Evolutionary conservation across 2,888 invertebrate species (phyloP).

Genomic region (Seladonia tumulorum): DNA sequence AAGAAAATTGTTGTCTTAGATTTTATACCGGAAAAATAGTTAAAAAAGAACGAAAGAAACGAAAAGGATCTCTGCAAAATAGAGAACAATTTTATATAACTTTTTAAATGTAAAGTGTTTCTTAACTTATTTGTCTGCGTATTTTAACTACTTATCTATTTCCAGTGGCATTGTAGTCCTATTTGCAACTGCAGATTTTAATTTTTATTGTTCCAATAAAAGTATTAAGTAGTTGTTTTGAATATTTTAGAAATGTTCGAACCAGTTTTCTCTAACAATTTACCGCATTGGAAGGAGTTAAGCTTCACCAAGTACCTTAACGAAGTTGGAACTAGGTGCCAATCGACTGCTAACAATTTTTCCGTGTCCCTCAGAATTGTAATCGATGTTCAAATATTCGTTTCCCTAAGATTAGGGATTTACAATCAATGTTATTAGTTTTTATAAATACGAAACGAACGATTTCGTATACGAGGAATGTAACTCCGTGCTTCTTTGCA

Average conservation of each 20-base stretch:
- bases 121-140: neutral
- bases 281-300: neutral
- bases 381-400: constrained; percentile 5
- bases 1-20: neutral
- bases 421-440: constrained; percentile 11
- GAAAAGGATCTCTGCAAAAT: neutral
- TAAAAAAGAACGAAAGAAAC: neutral
- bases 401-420: neutral
- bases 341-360: constrained; percentile 57
- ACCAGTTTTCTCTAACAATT: neutral
- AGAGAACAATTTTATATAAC: neutral
- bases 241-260: neutral
- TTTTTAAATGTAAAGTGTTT: neutral
- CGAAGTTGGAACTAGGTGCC: constrained; percentile 40
- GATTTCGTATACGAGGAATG: constrained; percentile 8
- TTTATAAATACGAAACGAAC: neutral
- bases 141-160: neutral
- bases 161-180: neutral
- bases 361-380: constrained; percentile 24
- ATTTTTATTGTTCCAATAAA: neutral
- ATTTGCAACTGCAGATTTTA: neutral
- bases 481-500: constrained; percentile 36
- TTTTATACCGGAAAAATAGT: neutral
- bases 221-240: neutral
- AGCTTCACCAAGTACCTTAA: constrained; percentile 22